phyloP scores from a whole-genome alignment of 2,113 vertebrate genomes.

The Mugil cephalus region DNA sequence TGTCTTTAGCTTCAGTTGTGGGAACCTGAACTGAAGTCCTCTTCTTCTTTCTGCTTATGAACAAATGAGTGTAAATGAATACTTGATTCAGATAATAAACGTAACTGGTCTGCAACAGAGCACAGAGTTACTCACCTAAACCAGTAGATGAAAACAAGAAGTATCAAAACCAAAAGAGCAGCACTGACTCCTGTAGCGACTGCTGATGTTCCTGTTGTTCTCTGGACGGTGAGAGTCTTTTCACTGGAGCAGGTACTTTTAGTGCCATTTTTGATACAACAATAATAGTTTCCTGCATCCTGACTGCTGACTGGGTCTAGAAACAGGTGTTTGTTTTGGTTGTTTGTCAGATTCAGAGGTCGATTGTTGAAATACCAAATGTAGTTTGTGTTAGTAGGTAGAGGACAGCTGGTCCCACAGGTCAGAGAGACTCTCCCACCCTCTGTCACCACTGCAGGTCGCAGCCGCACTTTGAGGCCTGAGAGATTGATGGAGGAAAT shows the following conservation, averaged over 20 bases:
- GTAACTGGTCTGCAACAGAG: background rate
- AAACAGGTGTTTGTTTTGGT: conserved; percentile 19
- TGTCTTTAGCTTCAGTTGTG: background rate
- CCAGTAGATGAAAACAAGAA: background rate
- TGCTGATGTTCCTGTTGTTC: rapidly evolving
- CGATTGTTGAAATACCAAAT: conserved; percentile 2
- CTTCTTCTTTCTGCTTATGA: conserved; percentile 1
- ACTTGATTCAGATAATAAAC: background rate
- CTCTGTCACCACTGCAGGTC: conserved; percentile 8
- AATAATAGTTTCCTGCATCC: conserved; percentile 5
- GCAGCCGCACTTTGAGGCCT: conserved; percentile 1
- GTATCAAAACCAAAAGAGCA: background rate
- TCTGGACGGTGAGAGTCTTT: background rate
- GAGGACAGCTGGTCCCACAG: background rate
- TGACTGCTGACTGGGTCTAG: conserved; percentile 3
- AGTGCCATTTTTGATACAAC: background rate
- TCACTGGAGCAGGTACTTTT: background rate
- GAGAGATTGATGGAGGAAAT: background rate
- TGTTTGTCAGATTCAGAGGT: background rate
- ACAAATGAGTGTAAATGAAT: background rate
- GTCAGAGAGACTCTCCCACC: conserved; percentile 36
- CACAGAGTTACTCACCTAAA: conserved; percentile 10
- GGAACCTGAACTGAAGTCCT: background rate
- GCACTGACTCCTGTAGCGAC: background rate
- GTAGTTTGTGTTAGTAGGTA: conserved; percentile 14